Evolutionary conservation across 2,888 invertebrate genomes (phyloP), one percentile per base, ranked within the genome.

Genomic region (Meganola albula): DNA sequence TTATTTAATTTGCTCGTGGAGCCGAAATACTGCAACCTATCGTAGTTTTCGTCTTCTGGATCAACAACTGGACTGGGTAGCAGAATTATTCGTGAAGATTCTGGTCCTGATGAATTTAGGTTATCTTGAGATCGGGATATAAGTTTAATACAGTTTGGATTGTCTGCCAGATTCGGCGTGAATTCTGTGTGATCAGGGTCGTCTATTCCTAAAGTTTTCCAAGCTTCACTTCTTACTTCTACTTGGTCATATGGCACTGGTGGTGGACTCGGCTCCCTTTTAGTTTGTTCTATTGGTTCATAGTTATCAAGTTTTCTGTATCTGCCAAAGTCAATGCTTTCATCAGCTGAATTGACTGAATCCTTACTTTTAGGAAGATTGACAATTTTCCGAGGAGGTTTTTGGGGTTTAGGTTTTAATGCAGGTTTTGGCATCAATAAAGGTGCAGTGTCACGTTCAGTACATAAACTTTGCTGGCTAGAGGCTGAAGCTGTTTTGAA

Each of bases 21-120:
- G 7, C 93, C 93, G 60, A 95, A 92, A 63, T 93, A 93, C 60
- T 94, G 92, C 36, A 95, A 73, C 40, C 92, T 91, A 68, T 95
- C 94, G 72, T 95, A 95, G 59, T 91, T 90, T 39, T 89, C 87
- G 58, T 89, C 87, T 40, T 85, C 86, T 11, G 86, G 84, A 34
- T 82, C 85, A 10, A 85, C 74, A 22, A 73, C 69, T 33, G 83
- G 80, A 45, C 78, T 84, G 6, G 85, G 87, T 37, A 87, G 63
- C n/a, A 87, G 77, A 31, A 89, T 88, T 20, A 90, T 86, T 62
- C 88, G 79, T 5, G 89, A 86, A 12, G 84, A 74, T 46, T 87
- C 87, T 21, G 87, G 84, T 7, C 82, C 84, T 31, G 69, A 64
- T 20, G 70, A 70, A 40, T 85, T 80, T 23, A 87, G 63, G 48